Percentiles rank a stretch among this genome's conserved stretches.
Conservation (phyloP, 1,140 invertebrate genomes). For the Drosophila orosa region DNA sequence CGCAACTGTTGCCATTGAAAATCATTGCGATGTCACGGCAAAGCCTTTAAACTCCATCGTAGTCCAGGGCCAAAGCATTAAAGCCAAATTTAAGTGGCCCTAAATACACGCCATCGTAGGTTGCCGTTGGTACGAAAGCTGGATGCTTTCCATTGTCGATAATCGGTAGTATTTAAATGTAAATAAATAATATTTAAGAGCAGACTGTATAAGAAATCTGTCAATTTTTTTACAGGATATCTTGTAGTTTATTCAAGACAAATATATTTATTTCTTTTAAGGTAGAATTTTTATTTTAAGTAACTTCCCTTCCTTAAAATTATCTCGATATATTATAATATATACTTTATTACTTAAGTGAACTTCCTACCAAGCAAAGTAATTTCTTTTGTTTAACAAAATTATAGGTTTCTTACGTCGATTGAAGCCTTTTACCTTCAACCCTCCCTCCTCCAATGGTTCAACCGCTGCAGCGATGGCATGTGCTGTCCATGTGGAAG, state of each 20-base stretch:
- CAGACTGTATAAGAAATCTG: not conserved
- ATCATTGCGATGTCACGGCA: constrained; percentile 19
- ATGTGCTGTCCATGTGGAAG: not conserved
- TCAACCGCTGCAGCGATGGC: not conserved
- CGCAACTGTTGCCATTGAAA: constrained; percentile 60
- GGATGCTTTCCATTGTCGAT: not conserved
- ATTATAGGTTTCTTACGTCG: not conserved
- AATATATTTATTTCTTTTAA: not conserved
- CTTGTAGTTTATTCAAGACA: too few relatives aligned
- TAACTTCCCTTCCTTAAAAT: not conserved
- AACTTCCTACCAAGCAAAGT: not conserved
- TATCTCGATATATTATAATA: too few relatives aligned
- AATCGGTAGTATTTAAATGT: not conserved
- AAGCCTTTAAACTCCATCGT: constrained; percentile 31
- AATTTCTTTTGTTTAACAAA: constrained; percentile 2
- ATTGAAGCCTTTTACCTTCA: not conserved
- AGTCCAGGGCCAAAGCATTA: constrained; percentile 11
- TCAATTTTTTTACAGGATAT: too few relatives aligned
- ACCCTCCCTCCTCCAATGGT: not conserved
- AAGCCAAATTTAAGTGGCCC: constrained; percentile 27
- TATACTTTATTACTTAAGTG: not conserved
- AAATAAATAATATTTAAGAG: not conserved
- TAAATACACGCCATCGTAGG: not conserved
- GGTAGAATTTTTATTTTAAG: not conserved
- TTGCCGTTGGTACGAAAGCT: not conserved